Evolutionary conservation across 2,888 invertebrate species (phyloP), one percentile per base, ranked within the genome.

Genomic region (Tenthredo amoena): DNA sequence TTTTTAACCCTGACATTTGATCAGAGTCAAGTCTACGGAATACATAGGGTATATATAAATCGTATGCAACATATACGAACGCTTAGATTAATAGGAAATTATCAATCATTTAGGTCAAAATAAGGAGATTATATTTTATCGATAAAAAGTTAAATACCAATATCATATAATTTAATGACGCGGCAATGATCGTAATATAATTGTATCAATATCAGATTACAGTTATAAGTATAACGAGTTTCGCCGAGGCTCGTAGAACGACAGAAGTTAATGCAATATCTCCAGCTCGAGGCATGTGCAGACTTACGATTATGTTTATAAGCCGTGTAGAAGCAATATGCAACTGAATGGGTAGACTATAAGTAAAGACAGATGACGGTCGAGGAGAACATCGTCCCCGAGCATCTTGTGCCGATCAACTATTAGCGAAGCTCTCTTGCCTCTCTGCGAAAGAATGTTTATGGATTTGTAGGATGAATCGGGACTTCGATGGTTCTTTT

Each of bases 331-430:
- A 47, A 47, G 83, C 68, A 72, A 85, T 21, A 55, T 58, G 82
- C 82, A 68, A 34, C 40, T 43, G 37, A 58, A 40, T 50, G 77
- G 77, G 43, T 34, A 37, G 34, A 71, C 62, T 26, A 85, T 86
- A 88, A 88, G 88, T 87, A 88, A 89, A 90, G 90, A 90, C 89
- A 89, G 89, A 90, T 89, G 90, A 90, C 89, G 88, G 87, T 87
- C 88, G 89, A 87, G 89, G 87, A 15, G 18, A 81, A 62, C 79
- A 81, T 81, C 79, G 79, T 62, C 50, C 31, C 31, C 31, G 2
- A 34, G 50, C 77, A 77, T 77, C 77, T 77, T 77, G 77, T 77
- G 50, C 47, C 77, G 77, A 77, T 77, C 77, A 50, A 77, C 77
- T 76, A 76, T 76, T 43, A 74, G 74, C 74, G 26, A 74, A 43